phyloP scores from a whole-genome alignment of 2,113 vertebrate species.

The Atlantisia rogersi region DNA sequence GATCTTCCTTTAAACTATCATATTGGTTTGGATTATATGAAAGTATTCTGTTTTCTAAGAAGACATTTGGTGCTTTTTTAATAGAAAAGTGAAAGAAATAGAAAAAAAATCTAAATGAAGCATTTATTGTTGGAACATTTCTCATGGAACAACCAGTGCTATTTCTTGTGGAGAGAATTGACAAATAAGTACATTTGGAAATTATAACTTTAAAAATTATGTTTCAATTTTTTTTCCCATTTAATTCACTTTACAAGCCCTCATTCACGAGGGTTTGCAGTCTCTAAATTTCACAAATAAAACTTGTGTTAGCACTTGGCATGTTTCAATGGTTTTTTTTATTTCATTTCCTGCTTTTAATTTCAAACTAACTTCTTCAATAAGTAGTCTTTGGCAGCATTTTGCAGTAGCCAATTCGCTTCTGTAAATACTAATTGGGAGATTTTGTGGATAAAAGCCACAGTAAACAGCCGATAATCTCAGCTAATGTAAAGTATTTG shows the following conservation, averaged over 20 bases:
- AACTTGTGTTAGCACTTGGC: background rate
- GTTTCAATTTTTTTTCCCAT: background rate
- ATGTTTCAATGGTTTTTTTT: background rate
- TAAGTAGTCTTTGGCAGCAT: slow-evolving; percentile 10
- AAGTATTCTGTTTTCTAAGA: background rate
- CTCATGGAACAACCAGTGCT: background rate
- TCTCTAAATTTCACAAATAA: background rate
- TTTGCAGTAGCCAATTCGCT: background rate
- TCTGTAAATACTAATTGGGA: background rate
- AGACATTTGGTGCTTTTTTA: background rate
- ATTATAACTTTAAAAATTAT: background rate
- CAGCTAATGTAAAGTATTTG: background rate
- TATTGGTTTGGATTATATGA: background rate
- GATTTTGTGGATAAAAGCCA: background rate
- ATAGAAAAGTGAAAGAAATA: background rate
- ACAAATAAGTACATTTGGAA: background rate
- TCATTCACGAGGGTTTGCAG: background rate
- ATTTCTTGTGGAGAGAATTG: background rate
- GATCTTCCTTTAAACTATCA: background rate
- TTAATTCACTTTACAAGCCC: background rate
- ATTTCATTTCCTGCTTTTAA: slow-evolving; percentile 40
- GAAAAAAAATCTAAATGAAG: background rate
- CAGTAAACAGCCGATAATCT: slow-evolving; percentile 8
- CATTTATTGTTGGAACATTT: background rate
- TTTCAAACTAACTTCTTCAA: slow-evolving; percentile 17